Percentiles rank a stretch among this genome's conserved stretches.
Conservation (phyloP, 2,113 vertebrate species). For the Ranitomeya variabilis region DNA sequence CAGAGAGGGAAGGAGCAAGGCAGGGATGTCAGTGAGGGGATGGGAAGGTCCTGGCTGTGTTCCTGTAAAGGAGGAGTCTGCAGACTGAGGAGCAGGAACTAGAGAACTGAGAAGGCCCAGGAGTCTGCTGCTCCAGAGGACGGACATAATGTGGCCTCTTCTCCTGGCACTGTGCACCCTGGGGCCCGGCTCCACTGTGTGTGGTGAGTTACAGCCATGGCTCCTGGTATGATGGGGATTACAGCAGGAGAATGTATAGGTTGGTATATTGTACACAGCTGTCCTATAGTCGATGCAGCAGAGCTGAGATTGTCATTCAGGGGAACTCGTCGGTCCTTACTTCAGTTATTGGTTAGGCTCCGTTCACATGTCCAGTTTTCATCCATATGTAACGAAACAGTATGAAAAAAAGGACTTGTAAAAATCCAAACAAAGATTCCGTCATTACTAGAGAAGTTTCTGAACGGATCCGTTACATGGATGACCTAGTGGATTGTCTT, state of each 20-base stretch:
- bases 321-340: too few species aligned
- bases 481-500: too few species aligned
- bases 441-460: too few species aligned
- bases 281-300: too few species aligned
- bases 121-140: neutral
- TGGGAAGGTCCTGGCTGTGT: neutral
- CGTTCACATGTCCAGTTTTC: too few species aligned
- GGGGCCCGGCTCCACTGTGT: neutral
- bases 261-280: too few species aligned
- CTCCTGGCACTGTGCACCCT: neutral
- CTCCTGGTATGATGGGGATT: neutral
- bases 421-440: too few species aligned
- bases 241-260: neutral
- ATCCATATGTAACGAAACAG: too few species aligned
- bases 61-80: slow-evolving; percentile 9
- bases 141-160: neutral
- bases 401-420: too few species aligned
- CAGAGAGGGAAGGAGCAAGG: neutral
- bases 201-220: neutral
- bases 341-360: too few species aligned
- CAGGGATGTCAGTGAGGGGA: neutral
- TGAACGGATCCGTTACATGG: too few species aligned
- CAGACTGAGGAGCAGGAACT: neutral
- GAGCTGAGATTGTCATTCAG: too few species aligned
- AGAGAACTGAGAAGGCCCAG: neutral